Evolutionary conservation across 2,888 invertebrate species (phyloP).

Genomic region (Xestia xanthographa): DNA sequence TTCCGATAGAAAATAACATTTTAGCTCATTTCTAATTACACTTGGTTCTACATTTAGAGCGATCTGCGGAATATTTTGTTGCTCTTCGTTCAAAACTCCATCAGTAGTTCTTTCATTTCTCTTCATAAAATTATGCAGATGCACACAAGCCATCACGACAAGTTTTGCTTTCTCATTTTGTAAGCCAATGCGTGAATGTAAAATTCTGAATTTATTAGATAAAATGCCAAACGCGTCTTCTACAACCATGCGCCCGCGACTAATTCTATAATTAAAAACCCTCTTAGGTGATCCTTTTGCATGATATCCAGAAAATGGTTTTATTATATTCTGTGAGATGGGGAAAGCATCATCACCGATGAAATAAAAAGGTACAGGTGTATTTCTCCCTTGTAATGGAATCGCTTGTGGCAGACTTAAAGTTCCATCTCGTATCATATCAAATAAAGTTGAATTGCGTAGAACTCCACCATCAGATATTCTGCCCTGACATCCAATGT

Average conservation of each 20-base stretch:
- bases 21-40: slow-evolving; percentile 60
- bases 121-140: slow-evolving; percentile 60
- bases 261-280: slow-evolving; percentile 61
- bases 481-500: slow-evolving; percentile 58
- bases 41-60: slow-evolving; percentile 58
- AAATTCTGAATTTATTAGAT: slow-evolving; percentile 53
- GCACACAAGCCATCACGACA: slow-evolving; percentile 58
- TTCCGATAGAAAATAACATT: slow-evolving; percentile 58
- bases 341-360: slow-evolving; percentile 58
- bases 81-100: slow-evolving; percentile 56
- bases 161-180: slow-evolving; percentile 59
- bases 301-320: slow-evolving; percentile 59
- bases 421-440: slow-evolving; percentile 60
- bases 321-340: slow-evolving; percentile 58
- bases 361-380: slow-evolving; percentile 61
- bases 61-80: slow-evolving; percentile 56
- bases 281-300: slow-evolving; percentile 60
- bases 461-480: slow-evolving; percentile 63
- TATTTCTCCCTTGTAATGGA: slow-evolving; percentile 63
- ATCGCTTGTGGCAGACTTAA: slow-evolving; percentile 58
- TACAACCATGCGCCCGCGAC: slow-evolving; percentile 61
- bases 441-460: slow-evolving; percentile 48
- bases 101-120: slow-evolving; percentile 58
- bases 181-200: slow-evolving; percentile 53
- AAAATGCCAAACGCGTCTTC: slow-evolving; percentile 62